Evolutionary conservation across 2,888 invertebrate species (phyloP).

Genomic region (Phengaris alcon): DNA sequence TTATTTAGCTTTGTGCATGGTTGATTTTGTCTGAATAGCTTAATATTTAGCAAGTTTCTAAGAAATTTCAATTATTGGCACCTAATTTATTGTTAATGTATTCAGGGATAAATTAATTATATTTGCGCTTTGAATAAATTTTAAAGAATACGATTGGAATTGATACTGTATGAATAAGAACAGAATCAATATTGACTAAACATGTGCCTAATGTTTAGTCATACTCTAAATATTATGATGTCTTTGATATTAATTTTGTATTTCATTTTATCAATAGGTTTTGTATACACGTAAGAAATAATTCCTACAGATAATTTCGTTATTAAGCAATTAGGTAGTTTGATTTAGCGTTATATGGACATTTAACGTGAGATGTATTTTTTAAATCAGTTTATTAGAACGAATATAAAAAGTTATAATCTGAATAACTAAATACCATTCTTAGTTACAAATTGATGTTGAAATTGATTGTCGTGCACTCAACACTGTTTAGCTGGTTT

Average conservation of each 20-base stretch:
- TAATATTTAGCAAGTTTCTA: neutral
- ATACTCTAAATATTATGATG: neutral
- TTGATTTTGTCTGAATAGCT: conserved; percentile 3
- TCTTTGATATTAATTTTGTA: neutral
- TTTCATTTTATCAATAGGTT: neutral
- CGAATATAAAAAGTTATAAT: conserved; percentile 12
- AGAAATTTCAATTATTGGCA: neutral
- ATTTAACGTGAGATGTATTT: too few relatives aligned
- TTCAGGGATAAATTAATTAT: too few relatives aligned
- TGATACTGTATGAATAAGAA: too few relatives aligned
- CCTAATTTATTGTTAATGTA: neutral
- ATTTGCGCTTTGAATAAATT: too few relatives aligned
- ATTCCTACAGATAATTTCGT: neutral
- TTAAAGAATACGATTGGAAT: too few relatives aligned
- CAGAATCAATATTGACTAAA: too few relatives aligned
- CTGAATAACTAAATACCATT: conserved; percentile 35
- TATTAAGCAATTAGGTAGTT: neutral
- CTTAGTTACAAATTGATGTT: conserved; percentile 44
- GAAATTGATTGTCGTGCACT: conserved; percentile 67
- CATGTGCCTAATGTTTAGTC: neutral
- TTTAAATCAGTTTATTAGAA: neutral
- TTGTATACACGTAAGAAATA: neutral
- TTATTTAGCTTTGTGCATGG: neutral
- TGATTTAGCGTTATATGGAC: neutral
- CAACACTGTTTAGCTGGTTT: conserved; percentile 46